Conservation (phyloP, 53 echinoderm and acorn worm genomes). For the Actinopyga echinites region DNA sequence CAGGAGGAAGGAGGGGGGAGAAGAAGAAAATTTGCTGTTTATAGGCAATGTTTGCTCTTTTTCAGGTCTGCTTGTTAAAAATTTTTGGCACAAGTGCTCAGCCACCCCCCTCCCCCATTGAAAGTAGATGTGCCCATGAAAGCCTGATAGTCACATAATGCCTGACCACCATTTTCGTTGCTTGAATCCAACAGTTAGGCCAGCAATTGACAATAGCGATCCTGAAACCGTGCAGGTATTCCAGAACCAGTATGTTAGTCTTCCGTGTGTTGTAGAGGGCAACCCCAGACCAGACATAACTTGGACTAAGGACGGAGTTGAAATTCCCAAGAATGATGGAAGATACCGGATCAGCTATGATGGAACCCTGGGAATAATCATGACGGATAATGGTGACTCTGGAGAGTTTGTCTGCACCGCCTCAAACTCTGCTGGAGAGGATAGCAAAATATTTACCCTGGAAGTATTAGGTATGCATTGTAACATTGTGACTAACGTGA, state of each 20-base stretch:
- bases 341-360: slow-evolving; percentile 39
- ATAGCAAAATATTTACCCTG: slow-evolving; percentile 60
- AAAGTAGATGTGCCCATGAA: not conserved
- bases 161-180: not conserved
- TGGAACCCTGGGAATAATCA: slow-evolving; percentile 55
- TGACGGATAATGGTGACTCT: slow-evolving; percentile 58
- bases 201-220: slow-evolving; percentile 53
- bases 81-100: too few relatives aligned
- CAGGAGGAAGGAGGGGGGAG: too few relatives aligned
- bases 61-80: too few relatives aligned
- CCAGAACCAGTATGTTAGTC: slow-evolving; percentile 61
- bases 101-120: too few relatives aligned
- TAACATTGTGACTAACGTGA: too few relatives aligned
- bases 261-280: slow-evolving; percentile 73
- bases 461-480: slow-evolving; percentile 71
- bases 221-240: slow-evolving; percentile 49
- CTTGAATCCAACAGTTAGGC: slow-evolving; percentile 51
- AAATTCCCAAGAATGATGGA: slow-evolving; percentile 33
- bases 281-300: slow-evolving; percentile 72
- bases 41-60: too few relatives aligned
- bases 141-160: not conserved
- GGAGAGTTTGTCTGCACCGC: slow-evolving; percentile 78
- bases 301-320: slow-evolving; percentile 69
- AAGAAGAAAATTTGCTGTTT: too few relatives aligned
- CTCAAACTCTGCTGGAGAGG: slow-evolving; percentile 69